A percentile compares a stretch with the other conserved stretches of the same genome.
Evolutionary conservation across 2,113 vertebrate species (phyloP).

Genomic region (Calidris pygmaea): DNA sequence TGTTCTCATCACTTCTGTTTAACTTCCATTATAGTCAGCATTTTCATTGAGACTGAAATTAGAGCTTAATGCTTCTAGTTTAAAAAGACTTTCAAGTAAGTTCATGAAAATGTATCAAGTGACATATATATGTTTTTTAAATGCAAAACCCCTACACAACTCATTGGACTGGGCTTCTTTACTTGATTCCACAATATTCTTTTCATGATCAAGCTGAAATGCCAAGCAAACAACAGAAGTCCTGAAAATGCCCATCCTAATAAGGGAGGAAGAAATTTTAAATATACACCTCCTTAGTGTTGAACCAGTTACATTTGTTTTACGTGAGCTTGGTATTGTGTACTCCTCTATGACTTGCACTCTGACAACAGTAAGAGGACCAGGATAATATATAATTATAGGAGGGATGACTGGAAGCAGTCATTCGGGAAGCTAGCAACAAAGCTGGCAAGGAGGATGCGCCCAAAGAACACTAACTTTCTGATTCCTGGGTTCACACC

Average conservation of each 20-base stretch:
- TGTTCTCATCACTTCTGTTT: conserved; percentile 58
- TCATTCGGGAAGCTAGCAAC: conserved; percentile 50
- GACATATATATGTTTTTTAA: background rate
- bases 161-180: background rate
- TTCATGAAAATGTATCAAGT: conserved; percentile 26
- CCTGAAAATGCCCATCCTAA: conserved; percentile 36
- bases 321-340: conserved; percentile 39
- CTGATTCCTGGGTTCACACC: background rate
- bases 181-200: background rate
- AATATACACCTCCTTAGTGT: conserved; percentile 11
- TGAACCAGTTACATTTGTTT: conserved; percentile 54
- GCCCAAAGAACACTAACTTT: background rate
- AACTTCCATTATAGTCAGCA: conserved; percentile 61
- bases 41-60: conserved; percentile 63
- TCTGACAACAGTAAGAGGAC: conserved; percentile 1
- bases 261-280: conserved; percentile 26
- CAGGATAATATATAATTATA: conserved; percentile 42
- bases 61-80: conserved; percentile 27
- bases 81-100: conserved; percentile 37
- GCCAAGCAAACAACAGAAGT: background rate
- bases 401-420: conserved; percentile 47
- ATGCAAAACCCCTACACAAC: background rate
- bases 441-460: conserved; percentile 19
- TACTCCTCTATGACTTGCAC: background rate
- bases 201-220: background rate